Conservation (phyloP, 2,888 invertebrate genomes). For the Crossocerus cetratus region DNA sequence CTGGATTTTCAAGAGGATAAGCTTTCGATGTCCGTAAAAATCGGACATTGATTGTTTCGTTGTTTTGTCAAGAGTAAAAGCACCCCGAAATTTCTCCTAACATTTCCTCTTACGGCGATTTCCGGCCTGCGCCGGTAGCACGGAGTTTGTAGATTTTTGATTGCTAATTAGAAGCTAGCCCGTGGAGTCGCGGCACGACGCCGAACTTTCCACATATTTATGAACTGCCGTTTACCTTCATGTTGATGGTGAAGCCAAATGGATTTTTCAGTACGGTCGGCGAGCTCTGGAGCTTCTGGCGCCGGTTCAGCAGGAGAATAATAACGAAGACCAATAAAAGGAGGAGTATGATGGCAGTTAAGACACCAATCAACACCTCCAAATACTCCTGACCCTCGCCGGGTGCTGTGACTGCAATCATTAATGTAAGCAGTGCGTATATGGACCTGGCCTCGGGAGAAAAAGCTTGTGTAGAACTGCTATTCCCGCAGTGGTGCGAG, state of each 20-base stretch:
- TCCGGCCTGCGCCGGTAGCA: too few species aligned
- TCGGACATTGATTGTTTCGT: too few species aligned
- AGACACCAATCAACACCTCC: conserved; percentile 81
- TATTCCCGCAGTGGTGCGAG: too few species aligned
- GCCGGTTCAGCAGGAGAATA: conserved; percentile 80
- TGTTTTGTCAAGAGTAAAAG: too few species aligned
- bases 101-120: too few species aligned
- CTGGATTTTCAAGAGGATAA: too few species aligned
- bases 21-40: too few species aligned
- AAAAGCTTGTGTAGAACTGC: too few species aligned
- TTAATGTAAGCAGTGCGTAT: conserved; percentile 10
- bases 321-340: conserved; percentile 82
- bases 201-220: conserved; percentile 46
- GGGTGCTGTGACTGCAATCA: conserved; percentile 78
- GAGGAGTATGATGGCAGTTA: conserved; percentile 83
- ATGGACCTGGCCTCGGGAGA: too few species aligned
- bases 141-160: conserved; percentile 33
- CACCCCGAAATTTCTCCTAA: too few species aligned
- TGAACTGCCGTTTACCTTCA: conserved; percentile 79
- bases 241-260: conserved; percentile 83
- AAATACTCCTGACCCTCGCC: conserved; percentile 81
- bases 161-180: conserved; percentile 34
- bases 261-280: conserved; percentile 81
- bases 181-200: conserved; percentile 3
- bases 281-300: conserved; percentile 81